phyloP scores from a whole-genome alignment of 2,113 vertebrate species.

The Dromiciops gliroides region DNA sequence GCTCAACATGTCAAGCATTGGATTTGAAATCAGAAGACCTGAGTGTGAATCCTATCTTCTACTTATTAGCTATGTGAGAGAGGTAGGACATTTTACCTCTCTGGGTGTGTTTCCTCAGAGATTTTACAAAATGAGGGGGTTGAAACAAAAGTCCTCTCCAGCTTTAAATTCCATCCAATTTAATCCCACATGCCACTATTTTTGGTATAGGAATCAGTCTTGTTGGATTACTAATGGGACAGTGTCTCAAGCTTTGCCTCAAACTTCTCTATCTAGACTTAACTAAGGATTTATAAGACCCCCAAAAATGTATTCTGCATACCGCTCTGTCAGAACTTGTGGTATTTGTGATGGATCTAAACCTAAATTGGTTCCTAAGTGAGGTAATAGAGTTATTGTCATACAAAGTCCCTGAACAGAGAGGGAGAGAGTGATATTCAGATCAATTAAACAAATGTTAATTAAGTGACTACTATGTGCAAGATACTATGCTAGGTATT shows the following conservation, averaged over 20 bases:
- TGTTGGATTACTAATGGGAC: not conserved
- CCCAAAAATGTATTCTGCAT: not conserved
- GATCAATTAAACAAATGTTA: not conserved
- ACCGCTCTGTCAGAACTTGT: not conserved
- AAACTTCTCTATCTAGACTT: not conserved
- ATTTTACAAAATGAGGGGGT: not conserved
- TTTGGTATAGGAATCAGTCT: not conserved
- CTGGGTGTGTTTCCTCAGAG: not conserved
- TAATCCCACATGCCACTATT: not conserved
- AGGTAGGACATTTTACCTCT: not conserved
- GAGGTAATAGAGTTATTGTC: not conserved
- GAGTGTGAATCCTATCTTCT: not conserved
- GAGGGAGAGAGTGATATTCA: not conserved
- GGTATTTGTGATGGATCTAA: not conserved
- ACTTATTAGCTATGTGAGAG: not conserved
- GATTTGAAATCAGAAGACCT: not conserved
- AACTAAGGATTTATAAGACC: not conserved
- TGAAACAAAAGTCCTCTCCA: not conserved
- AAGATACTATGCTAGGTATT: not conserved
- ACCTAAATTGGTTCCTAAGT: not conserved
- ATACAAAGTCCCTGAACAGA: not conserved
- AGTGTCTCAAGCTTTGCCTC: not conserved
- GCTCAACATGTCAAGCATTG: not conserved
- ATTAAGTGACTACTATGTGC: not conserved
- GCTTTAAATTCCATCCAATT: not conserved